Percentiles rank a stretch among this genome's conserved stretches.
These are phyloP conservation scores for Drosophila novamexicana DNA, from an alignment of 1,140 invertebrate species.

Conservation along the genomic window DNA sequence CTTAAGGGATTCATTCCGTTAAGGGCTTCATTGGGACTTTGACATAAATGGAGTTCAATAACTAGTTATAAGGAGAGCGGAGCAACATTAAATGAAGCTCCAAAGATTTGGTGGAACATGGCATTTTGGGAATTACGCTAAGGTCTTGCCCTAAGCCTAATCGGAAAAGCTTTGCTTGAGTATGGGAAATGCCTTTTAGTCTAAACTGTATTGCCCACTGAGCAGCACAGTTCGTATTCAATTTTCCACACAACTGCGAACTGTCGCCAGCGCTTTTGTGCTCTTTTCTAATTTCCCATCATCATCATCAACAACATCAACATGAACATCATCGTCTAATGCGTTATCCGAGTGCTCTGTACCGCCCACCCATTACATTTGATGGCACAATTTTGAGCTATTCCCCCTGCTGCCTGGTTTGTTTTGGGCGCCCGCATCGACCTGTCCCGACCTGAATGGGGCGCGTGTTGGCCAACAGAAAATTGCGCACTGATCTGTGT, in stretches of 20 bases:
- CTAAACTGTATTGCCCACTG: neutral
- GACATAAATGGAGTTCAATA: too few relatives aligned
- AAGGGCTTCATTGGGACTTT: too few relatives aligned
- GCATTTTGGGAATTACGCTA: too few relatives aligned
- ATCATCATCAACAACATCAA: neutral
- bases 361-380: constrained; percentile 69
- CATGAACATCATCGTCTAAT: constrained; percentile 19
- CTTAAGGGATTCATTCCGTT: too few relatives aligned
- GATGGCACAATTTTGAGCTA: constrained; percentile 76
- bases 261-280: constrained; percentile 4
- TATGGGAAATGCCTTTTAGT: neutral
- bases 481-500: constrained; percentile 80
- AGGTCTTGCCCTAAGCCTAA: too few relatives aligned
- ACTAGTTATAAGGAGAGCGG: too few relatives aligned
- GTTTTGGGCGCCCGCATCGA: neutral
- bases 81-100: too few relatives aligned
- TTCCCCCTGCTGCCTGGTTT: neutral
- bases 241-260: constrained; percentile 14
- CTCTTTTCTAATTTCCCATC: constrained; percentile 26
- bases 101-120: too few relatives aligned
- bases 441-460: neutral
- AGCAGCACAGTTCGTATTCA: neutral
- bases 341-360: constrained; percentile 17
- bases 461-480: constrained; percentile 7
- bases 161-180: too few relatives aligned